phyloP scores from a whole-genome alignment of 2,888 invertebrate genomes.

The Chrysodeixis includens region DNA sequence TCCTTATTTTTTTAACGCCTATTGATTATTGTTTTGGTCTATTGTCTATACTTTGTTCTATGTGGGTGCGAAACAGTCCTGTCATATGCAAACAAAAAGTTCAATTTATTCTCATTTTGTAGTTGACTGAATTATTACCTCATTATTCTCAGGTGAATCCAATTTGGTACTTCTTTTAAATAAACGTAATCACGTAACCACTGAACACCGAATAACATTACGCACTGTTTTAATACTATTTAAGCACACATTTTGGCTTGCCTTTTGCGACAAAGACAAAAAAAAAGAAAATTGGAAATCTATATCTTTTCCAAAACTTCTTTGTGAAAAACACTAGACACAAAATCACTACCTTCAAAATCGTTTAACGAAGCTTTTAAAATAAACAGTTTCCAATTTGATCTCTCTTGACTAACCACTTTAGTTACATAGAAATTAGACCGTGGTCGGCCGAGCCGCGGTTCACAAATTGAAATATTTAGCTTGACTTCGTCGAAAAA shows the following conservation, averaged over 20 bases:
- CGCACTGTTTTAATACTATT: conserved; percentile 59
- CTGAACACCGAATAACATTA: conserved; percentile 72
- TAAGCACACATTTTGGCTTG: conserved; percentile 51
- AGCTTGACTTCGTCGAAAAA: conserved; percentile 36
- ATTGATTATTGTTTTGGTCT: no score
- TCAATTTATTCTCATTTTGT: no score
- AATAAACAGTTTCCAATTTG: conserved; percentile 18
- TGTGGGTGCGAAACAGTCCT: no score
- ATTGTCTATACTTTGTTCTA: no score
- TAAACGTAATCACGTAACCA: conserved; percentile 63
- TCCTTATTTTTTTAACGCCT: no score
- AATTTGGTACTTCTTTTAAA: conserved; percentile 75
- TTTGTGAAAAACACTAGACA: neutral
- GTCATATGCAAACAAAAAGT: no score
- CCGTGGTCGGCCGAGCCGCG: conserved; percentile 25
- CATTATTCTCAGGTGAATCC: conserved; percentile 81
- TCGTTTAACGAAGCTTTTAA: neutral
- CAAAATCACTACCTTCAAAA: neutral
- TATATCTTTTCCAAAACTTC: no score
- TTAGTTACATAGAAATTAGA: conserved; percentile 39
- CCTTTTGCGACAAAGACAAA: neutral
- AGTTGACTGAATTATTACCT: conserved; percentile 68
- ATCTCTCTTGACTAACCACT: conserved; percentile 27
- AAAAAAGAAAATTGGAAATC: neutral
- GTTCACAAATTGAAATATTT: conserved; percentile 58